These are phyloP conservation scores for Pungitius pungitius DNA, from an alignment of 2,113 vertebrate species.

Conservation along the genomic window DNA sequence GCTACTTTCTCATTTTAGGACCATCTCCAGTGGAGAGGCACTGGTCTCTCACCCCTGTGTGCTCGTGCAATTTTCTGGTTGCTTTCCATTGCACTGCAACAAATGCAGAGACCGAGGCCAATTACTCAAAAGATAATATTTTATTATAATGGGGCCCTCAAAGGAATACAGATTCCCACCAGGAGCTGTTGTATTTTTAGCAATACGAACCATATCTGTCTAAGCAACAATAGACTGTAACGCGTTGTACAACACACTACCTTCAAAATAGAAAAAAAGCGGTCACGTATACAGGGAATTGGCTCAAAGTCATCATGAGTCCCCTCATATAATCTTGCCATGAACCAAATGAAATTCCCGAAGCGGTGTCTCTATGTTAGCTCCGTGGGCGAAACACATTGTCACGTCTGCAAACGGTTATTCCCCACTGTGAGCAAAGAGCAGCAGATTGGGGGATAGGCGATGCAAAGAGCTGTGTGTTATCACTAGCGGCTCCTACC, in stretches of 20 bases:
- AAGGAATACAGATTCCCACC: no score
- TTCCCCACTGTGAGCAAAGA: background rate
- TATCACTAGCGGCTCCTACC: background rate
- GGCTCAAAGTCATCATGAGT: background rate
- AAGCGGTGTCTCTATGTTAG: background rate
- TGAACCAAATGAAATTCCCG: background rate
- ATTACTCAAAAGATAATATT: slow-evolving; percentile 37
- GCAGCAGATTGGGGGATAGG: background rate
- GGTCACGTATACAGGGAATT: no score
- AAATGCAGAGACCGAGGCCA: slow-evolving; percentile 33
- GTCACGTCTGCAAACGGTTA: background rate
- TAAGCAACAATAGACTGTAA: no score
- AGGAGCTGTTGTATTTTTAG: no score
- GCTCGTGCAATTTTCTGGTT: slow-evolving; percentile 19
- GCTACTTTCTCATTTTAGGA: slow-evolving; percentile 20
- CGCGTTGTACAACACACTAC: no score
- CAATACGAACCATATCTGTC: no score
- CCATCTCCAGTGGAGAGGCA: slow-evolving; percentile 20
- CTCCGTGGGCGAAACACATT: background rate
- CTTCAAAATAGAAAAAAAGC: no score
- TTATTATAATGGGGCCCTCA: background rate
- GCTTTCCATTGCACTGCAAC: slow-evolving; percentile 44
- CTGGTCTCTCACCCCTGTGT: slow-evolving; percentile 4
- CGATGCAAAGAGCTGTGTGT: background rate
- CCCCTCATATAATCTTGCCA: background rate